Evolutionary conservation across 1,140 invertebrate species (phyloP).

Genomic region (Bacillus rossius): DNA sequence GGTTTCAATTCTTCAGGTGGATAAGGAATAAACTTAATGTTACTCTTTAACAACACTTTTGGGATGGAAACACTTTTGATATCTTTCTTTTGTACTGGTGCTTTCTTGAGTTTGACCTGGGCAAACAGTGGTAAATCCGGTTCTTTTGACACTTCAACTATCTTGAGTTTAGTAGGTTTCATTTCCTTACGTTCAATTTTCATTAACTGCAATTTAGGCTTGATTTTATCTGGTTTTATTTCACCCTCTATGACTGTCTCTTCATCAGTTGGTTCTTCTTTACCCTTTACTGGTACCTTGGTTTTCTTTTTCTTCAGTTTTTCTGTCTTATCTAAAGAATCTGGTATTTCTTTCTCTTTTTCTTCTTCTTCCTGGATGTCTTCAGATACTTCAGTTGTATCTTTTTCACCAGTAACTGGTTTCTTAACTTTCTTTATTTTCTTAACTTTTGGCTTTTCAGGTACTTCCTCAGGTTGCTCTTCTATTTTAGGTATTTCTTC

Average conservation of each 20-base stretch:
- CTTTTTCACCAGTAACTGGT: not conserved
- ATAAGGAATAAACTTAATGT: constrained; percentile 10
- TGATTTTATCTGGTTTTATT: not conserved
- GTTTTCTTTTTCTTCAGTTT: constrained; percentile 7
- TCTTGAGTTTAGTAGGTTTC: constrained; percentile 11
- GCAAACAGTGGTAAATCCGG: constrained; percentile 16
- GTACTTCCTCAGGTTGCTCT: constrained; percentile 25
- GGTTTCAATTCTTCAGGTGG: constrained; percentile 41
- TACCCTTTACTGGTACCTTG: constrained; percentile 7
- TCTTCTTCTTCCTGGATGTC: not conserved
- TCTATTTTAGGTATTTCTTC: not conserved
- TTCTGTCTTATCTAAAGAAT: not conserved
- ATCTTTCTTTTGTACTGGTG: constrained; percentile 8
- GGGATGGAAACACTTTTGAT: constrained; percentile 6
- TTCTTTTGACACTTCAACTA: not conserved
- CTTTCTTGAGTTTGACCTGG: constrained; percentile 14
- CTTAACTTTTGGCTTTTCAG: constrained; percentile 35
- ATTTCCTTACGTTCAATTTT: constrained; percentile 17
- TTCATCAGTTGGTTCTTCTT: not conserved
- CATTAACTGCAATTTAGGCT: constrained; percentile 15
- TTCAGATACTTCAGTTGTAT: not conserved
- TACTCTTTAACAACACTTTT: constrained; percentile 13
- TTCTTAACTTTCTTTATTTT: constrained; percentile 9
- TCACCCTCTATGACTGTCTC: constrained; percentile 8
- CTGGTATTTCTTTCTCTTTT: constrained; percentile 44